Evolutionary conservation across 1,140 invertebrate species (phyloP).

Genomic region (Euura saliciscinereae): DNA sequence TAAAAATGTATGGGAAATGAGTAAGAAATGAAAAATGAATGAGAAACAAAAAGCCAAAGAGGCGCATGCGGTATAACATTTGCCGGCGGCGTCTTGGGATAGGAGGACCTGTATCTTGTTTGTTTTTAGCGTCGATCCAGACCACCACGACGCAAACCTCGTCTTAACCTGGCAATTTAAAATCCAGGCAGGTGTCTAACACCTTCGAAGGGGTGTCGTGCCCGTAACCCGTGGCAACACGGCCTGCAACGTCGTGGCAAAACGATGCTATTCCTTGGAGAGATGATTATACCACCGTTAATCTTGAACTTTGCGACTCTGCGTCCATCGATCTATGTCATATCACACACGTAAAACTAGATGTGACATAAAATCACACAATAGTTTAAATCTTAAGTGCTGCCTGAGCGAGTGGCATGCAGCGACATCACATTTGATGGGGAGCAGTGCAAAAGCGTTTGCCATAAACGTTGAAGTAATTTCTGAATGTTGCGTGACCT

Average conservation of each 20-base stretch:
- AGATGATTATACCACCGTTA: background rate
- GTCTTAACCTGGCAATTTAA: constrained; percentile 2
- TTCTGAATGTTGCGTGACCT: no score
- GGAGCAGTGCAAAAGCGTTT: no score
- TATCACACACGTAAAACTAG: no score
- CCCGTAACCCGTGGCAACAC: constrained; percentile 2
- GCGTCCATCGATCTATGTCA: background rate
- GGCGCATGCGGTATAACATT: constrained; percentile 34
- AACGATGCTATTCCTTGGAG: background rate
- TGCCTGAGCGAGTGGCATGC: no score
- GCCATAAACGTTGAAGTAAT: no score
- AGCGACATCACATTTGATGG: no score
- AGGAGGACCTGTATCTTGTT: constrained; percentile 50
- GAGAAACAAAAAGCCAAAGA: constrained; percentile 7
- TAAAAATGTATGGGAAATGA: constrained; percentile 16
- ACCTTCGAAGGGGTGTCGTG: background rate
- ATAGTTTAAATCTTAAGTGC: no score
- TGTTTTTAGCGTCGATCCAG: constrained; percentile 43
- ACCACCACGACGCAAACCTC: background rate
- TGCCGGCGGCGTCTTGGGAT: constrained; percentile 52
- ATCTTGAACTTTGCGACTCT: background rate
- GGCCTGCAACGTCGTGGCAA: background rate
- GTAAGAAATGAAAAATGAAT: constrained; percentile 39
- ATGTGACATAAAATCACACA: no score
- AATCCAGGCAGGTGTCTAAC: constrained; percentile 6